phyloP scores from a whole-genome alignment of 2,888 invertebrate species.

The Drosophila meridiana region DNA sequence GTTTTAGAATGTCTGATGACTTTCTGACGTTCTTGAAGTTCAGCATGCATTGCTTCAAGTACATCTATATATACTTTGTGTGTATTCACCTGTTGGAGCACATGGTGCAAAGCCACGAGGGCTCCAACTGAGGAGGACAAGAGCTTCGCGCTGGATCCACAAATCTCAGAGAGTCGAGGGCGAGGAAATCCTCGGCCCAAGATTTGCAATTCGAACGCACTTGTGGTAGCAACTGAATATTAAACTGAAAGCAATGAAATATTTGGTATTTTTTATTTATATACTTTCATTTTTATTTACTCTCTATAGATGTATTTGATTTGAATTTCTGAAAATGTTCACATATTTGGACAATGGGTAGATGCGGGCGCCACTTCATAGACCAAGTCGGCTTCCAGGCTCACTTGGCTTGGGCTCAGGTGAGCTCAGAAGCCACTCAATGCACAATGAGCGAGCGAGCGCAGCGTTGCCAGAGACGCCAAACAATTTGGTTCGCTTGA shows the following conservation, averaged over 20 bases:
- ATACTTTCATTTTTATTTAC: too few species aligned
- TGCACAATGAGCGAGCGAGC: not conserved
- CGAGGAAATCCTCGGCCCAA: not conserved
- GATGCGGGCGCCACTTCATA: not conserved
- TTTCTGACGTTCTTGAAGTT: conserved; percentile 41
- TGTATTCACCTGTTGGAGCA: conserved; percentile 43
- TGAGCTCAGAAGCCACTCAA: not conserved
- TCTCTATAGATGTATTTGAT: not conserved
- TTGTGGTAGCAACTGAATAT: not conserved
- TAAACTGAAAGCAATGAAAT: conserved; percentile 9
- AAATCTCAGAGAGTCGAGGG: conserved; percentile 7
- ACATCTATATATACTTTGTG: conserved; percentile 45
- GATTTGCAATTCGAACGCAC: not conserved
- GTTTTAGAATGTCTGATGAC: conserved; percentile 47
- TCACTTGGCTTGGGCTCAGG: not conserved
- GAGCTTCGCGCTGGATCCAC: not conserved
- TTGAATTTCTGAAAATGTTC: not conserved
- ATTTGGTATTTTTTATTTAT: too few species aligned
- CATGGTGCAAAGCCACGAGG: conserved; percentile 23
- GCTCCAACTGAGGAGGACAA: conserved; percentile 9
- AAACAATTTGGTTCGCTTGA: not conserved
- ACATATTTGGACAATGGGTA: not conserved
- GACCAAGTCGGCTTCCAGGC: not conserved
- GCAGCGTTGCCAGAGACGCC: not conserved
- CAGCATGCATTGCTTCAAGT: conserved; percentile 60